Conservation (phyloP, 2,113 vertebrate genomes). For the Dicentrarchus labrax region DNA sequence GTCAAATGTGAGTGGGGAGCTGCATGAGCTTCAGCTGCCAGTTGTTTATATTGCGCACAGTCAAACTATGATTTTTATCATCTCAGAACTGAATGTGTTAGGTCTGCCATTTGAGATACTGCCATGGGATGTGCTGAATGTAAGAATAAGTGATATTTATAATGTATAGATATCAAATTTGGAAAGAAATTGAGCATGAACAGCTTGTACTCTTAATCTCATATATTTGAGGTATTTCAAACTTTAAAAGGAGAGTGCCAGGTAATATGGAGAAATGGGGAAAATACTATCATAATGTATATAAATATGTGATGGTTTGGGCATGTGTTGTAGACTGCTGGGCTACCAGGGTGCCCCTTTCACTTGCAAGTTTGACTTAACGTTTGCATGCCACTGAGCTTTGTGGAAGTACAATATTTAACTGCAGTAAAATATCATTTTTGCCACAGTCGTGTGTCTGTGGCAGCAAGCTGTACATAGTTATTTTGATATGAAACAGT, state of each 20-base stretch:
- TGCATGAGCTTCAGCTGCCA: neutral
- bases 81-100: neutral
- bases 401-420: neutral
- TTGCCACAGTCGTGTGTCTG: neutral
- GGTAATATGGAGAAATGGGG: neutral
- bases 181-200: neutral
- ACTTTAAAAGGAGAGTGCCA: neutral
- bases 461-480: neutral
- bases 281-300: neutral
- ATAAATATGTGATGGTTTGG: neutral
- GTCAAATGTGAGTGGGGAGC: too few relatives aligned
- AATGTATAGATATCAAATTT: neutral
- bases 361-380: neutral
- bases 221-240: neutral
- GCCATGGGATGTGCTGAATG: neutral
- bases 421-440: neutral
- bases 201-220: neutral
- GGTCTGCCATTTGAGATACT: neutral
- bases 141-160: conserved; percentile 1
- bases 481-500: neutral
- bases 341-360: neutral
- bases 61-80: neutral
- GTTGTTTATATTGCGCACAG: too few relatives aligned
- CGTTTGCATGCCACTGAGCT: neutral
- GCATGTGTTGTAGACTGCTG: neutral